These are phyloP conservation scores for Eulimnadia texana DNA, from an alignment of 1,140 invertebrate species.

Conservation along the genomic window DNA sequence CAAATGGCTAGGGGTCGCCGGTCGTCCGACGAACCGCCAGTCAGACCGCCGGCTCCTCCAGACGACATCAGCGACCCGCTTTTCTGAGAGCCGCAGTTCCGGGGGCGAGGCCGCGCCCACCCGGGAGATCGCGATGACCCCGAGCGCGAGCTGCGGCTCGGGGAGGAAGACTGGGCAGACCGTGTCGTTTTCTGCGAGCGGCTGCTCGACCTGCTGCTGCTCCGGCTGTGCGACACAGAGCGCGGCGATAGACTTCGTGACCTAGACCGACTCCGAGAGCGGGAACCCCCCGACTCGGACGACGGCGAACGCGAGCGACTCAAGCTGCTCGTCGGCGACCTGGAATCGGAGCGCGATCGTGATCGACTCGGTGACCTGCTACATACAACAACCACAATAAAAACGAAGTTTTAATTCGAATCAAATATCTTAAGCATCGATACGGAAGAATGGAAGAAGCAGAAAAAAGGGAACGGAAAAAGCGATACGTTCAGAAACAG, in stretches of 20 bases:
- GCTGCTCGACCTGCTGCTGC: constrained; percentile 4
- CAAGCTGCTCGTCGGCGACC: constrained; percentile 26
- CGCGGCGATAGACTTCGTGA: constrained; percentile 19
- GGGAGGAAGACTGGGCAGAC: constrained; percentile 7
- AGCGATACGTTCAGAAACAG: no score
- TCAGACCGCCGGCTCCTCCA: background rate
- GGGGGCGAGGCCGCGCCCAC: background rate
- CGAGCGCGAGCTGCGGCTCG: constrained; percentile 6
- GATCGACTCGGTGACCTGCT: constrained; percentile 23
- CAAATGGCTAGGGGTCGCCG: constrained; percentile 72
- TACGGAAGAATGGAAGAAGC: no score
- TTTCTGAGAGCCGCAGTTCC: background rate
- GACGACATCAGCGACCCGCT: background rate
- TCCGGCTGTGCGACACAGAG: constrained; percentile 5
- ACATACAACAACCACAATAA: constrained; percentile 21
- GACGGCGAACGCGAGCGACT: constrained; percentile 23
- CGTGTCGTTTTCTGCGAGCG: constrained; percentile 4
- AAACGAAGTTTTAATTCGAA: constrained; percentile 18
- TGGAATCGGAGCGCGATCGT: constrained; percentile 30
- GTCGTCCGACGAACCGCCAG: constrained; percentile 33
- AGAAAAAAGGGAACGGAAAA: no score
- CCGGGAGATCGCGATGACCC: constrained; percentile 10
- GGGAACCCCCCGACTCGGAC: constrained; percentile 22
- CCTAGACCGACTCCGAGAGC: constrained; percentile 25
- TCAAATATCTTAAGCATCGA: background rate